A percentile compares a stretch with the other conserved stretches of the same genome.
Evolutionary conservation across 2,888 invertebrate species (phyloP).

Genomic region (Eupithecia subumbrata): DNA sequence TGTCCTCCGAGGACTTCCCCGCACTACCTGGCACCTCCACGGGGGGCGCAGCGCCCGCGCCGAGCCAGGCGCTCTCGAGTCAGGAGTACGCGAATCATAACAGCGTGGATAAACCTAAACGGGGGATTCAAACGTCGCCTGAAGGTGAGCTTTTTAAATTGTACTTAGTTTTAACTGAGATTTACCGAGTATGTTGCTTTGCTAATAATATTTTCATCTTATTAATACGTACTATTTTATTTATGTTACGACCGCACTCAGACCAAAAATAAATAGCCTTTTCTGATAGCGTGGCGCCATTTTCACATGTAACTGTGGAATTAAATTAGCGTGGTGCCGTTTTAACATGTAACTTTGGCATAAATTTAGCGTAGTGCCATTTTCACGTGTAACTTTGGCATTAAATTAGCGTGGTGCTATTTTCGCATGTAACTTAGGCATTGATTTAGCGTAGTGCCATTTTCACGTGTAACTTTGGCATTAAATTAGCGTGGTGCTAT

Average conservation of each 20-base stretch:
- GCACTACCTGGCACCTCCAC: conserved; percentile 97
- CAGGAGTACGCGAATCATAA: conserved; percentile 65
- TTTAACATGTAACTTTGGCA: too few relatives aligned
- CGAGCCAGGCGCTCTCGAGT: conserved; percentile 78
- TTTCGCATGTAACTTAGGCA: too few relatives aligned
- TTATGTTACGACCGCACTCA: not conserved
- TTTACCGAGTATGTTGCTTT: not conserved
- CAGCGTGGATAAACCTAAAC: conserved; percentile 83
- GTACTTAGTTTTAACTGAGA: not conserved
- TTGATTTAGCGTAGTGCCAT: too few relatives aligned
- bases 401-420: too few relatives aligned
- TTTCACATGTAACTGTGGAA: too few relatives aligned
- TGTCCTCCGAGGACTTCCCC: conserved; percentile 99
- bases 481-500: too few relatives aligned
- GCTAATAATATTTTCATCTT: conserved; percentile 1
- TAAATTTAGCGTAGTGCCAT: too few relatives aligned
- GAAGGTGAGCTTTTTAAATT: conserved; percentile 86
- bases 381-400: too few relatives aligned
- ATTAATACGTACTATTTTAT: not conserved
- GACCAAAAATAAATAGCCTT: too few relatives aligned
- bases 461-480: too few relatives aligned
- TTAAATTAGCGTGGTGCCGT: too few relatives aligned
- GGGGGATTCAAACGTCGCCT: conserved; percentile 97
- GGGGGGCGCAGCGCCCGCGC: conserved; percentile 81
- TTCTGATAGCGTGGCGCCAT: too few relatives aligned